Evolutionary conservation across 2,888 invertebrate species (phyloP), one percentile per base, ranked within the genome.

Genomic region (Drosophila lacicola): DNA sequence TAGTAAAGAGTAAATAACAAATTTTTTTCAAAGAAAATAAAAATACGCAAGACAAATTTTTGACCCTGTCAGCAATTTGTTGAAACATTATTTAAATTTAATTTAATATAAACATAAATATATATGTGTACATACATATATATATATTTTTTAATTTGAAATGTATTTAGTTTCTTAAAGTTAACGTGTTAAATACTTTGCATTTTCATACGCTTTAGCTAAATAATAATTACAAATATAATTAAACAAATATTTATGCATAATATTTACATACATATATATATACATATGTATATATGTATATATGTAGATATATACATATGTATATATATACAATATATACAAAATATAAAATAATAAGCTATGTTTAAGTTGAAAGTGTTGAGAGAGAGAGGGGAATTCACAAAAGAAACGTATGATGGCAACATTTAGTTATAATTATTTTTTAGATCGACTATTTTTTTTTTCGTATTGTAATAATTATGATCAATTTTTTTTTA

Each of bases 141-240:
- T 17, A 17, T 17, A 17, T 67, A 66, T 70, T 63, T 61, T 72
- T 72, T 66, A 51, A 61, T 58, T 77, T 53, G 34, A 60, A 56
- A 60, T 67, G 29, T 68, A 68, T 74, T 74, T 70, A 74, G 56
- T 74, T 74, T 34, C 2, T 53, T 69, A 65, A 67, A 68, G 65
- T 75, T 68, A 80, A 65, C 65, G 49, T 82, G 82, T 82, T 83
- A 78, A 83, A 83, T 77, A 85, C 88, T 85, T 90, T 90, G 89
- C 90, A 89, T 90, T 90, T 89, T 86, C 84, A 85, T 84, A 89
- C 88, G 90, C 89, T 90, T 90, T 90, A 90, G 90, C 87, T 90
- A 90, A 89, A 80, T 63, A 66, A 78, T 72, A 78, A 70, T 78
- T 77, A 78, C 56, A 73, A 61, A 67, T 75, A 70, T 70, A 73